Evolutionary conservation across 2,113 vertebrate genomes (phyloP).

Genomic region (Tenrec ecaudatus): DNA sequence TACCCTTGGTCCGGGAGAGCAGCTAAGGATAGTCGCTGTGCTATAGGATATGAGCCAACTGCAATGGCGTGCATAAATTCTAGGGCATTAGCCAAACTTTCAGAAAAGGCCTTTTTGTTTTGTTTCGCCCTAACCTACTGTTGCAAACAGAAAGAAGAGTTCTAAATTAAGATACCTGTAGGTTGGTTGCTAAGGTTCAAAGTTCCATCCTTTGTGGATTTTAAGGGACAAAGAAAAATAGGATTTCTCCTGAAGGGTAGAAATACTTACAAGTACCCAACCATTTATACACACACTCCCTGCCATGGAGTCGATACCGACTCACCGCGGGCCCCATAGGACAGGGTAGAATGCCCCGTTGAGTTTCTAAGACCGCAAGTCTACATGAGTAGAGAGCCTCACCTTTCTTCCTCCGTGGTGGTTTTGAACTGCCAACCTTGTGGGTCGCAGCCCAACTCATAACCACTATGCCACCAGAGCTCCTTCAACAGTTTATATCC

Average conservation of each 20-base stretch:
- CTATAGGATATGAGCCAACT: not conserved
- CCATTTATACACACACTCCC: not conserved
- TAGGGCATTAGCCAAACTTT: slow-evolving; percentile 27
- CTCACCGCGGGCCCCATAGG: too few relatives aligned
- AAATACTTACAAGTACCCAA: not conserved
- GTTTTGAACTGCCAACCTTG: too few relatives aligned
- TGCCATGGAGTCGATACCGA: too few relatives aligned
- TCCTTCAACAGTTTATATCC: too few relatives aligned
- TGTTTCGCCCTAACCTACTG: not conserved
- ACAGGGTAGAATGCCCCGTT: too few relatives aligned
- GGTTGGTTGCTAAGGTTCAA: not conserved
- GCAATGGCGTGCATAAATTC: slow-evolving; percentile 4
- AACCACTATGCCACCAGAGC: too few relatives aligned
- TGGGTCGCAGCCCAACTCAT: too few relatives aligned
- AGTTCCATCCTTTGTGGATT: not conserved
- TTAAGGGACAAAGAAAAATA: slow-evolving; percentile 12
- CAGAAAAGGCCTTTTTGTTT: not conserved
- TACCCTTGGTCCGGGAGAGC: not conserved
- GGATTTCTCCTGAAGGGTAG: not conserved
- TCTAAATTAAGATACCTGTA: slow-evolving; percentile 33
- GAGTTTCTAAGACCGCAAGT: too few relatives aligned
- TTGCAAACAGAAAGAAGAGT: not conserved
- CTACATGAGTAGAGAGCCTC: too few relatives aligned
- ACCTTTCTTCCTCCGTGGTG: too few relatives aligned
- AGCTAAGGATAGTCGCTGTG: not conserved